Conservation (phyloP, 2,888 invertebrate species). For the Callyntrura sp. region DNA sequence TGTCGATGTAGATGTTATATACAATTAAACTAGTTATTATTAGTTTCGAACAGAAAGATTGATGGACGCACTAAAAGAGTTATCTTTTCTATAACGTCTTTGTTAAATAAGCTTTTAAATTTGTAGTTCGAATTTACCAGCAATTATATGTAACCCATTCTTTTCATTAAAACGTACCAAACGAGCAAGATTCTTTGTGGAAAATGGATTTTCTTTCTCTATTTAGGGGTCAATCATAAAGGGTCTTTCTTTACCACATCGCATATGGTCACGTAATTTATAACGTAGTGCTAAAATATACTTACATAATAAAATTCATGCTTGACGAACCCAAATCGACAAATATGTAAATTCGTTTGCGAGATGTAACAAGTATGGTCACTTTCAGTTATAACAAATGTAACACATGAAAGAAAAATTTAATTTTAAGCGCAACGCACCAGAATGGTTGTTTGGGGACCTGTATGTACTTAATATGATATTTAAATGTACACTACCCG, state of each 20-base stretch:
- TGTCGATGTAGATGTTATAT: background rate
- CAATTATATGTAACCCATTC: too few species aligned
- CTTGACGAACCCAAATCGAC: constrained; percentile 28
- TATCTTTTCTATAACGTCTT: constrained; percentile 39
- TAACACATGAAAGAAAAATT: background rate
- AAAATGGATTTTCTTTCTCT: too few species aligned
- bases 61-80: constrained; percentile 24
- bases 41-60: background rate
- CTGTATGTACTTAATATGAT: constrained; percentile 67
- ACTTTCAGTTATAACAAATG: too few species aligned
- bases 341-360: background rate
- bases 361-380: background rate
- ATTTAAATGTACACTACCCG: background rate
- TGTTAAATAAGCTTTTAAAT: background rate
- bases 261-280: background rate
- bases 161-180: background rate
- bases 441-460: constrained; percentile 71
- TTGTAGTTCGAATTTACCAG: too few species aligned
- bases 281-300: too few species aligned
- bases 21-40: background rate
- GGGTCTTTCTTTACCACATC: background rate
- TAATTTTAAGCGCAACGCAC: constrained; percentile 62
- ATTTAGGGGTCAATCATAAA: too few species aligned
- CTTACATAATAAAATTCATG: constrained; percentile 27
- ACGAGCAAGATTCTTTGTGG: background rate